Percentiles rank a stretch among this genome's conserved stretches.
phyloP scores from a whole-genome alignment of 2,113 vertebrate species.

The Vombatus ursinus region DNA sequence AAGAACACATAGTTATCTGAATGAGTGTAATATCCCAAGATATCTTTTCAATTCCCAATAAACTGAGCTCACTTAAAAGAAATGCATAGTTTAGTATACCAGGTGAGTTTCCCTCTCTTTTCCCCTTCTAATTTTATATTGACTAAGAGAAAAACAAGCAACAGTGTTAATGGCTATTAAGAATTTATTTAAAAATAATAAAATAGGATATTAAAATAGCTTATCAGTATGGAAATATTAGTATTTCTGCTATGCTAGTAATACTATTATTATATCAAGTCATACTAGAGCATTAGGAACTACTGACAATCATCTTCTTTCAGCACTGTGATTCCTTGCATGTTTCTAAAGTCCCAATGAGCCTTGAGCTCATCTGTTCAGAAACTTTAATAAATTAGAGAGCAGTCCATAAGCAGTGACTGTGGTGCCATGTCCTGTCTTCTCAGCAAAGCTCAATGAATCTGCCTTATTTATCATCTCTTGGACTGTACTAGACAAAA shows the following conservation, averaged over 20 bases:
- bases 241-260: not conserved
- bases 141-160: slow-evolving; percentile 15
- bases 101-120: not conserved
- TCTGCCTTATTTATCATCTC: not conserved
- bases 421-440: not conserved
- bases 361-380: not conserved
- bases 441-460: slow-evolving; percentile 9
- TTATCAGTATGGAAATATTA: not conserved
- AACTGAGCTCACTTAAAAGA: slow-evolving; percentile 17
- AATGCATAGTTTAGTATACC: not conserved
- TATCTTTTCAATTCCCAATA: not conserved
- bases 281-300: not conserved
- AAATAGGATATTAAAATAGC: not conserved
- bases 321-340: not conserved
- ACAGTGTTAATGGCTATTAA: slow-evolving; percentile 8
- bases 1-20: not conserved
- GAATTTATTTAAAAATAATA: not conserved
- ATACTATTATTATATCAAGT: not conserved
- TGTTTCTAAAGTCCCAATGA: slow-evolving; percentile 18
- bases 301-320: not conserved
- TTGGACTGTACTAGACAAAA: not conserved
- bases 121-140: not conserved
- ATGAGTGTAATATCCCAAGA: not conserved
- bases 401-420: not conserved
- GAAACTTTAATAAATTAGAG: not conserved